These are phyloP conservation scores for Salpingus planirostris DNA, from an alignment of 2,888 invertebrate species.

Conservation along the genomic window DNA sequence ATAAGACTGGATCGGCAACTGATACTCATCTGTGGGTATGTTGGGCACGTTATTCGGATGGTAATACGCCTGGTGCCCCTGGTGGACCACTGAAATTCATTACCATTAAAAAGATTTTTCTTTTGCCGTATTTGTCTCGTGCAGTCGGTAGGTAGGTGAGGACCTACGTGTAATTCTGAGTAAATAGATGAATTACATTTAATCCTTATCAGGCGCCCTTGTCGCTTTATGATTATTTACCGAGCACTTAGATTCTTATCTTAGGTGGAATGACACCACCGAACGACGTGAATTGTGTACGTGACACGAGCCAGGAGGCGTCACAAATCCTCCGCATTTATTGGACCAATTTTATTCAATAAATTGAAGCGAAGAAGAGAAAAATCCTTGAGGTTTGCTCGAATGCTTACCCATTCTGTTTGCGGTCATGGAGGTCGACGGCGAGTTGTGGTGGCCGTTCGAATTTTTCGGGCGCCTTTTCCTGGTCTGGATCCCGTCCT, in stretches of 20 bases:
- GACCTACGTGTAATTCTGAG: too few species aligned
- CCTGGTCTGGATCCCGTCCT: constrained; percentile 95
- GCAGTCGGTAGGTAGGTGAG: neutral
- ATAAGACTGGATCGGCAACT: constrained; percentile 20
- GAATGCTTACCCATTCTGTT: constrained; percentile 11
- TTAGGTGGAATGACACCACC: neutral
- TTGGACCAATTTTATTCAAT: neutral
- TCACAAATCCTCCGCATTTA: neutral
- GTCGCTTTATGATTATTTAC: constrained; percentile 15
- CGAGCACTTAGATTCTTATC: constrained; percentile 16
- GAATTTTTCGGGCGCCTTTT: constrained; percentile 78
- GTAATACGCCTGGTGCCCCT: constrained; percentile 11
- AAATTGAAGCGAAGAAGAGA: constrained; percentile 1
- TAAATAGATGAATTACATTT: constrained; percentile 10
- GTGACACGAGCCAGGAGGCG: neutral
- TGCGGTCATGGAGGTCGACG: neutral
- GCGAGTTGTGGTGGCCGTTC: constrained; percentile 14
- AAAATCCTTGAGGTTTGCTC: constrained; percentile 1
- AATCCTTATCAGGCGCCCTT: constrained; percentile 12
- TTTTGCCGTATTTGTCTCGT: neutral
- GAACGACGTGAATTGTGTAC: neutral
- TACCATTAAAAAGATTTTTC: neutral
- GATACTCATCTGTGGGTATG: constrained; percentile 19
- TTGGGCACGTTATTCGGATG: constrained; percentile 13
- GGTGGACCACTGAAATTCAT: neutral